Base-by-base conservation (phyloP, 1,140 invertebrate genomes). In the Drosophila sucinea region DNA sequence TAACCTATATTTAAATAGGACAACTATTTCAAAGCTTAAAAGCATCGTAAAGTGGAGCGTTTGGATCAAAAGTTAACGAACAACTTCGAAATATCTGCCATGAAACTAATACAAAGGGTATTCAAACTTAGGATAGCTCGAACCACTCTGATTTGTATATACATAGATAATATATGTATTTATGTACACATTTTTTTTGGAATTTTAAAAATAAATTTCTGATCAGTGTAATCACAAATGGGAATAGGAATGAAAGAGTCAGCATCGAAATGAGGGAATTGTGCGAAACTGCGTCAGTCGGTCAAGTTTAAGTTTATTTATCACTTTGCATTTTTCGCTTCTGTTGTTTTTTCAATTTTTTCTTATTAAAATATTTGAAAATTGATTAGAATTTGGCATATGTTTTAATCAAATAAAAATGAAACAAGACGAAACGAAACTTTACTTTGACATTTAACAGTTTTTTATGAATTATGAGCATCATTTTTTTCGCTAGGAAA, bases 231-330 rank as follows among this genome's bases (percentile, higher is more conserved):
- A 65, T 44, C 30, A 67, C 7, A 51, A 51, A 51, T 51, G 44
- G 44, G 44, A 27, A 51, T 51, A 6, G 7, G 6, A 47, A 47
- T 47, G 23, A 8, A n/a, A 51, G 41, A 17, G 41, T 41, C 40
- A 11, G 40, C 40, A 44, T n/a, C 4, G 41, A 8, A 5, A 10
- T 7, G 54, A 71, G 23, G n/a, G 11, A 23, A 33, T 47, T 30
- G 40, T 44, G 58, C 25, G 8, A 58, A 60, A 60, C 35, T 70
- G 61, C 71, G 67, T 72, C 70, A 72, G 58, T 47, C 41, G 84
- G 83, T 87, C 77, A 87, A 87, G 83, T 87, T 87, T 83, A 87
- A 77, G 73, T 77, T 77, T 73, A 30, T 70, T 51, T 47, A 23
- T 25, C 11, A 41, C 8, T 40, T 47, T 47, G 3, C 0, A 2